Conservation (phyloP, 1,140 invertebrate genomes). For the Samia ricini region DNA sequence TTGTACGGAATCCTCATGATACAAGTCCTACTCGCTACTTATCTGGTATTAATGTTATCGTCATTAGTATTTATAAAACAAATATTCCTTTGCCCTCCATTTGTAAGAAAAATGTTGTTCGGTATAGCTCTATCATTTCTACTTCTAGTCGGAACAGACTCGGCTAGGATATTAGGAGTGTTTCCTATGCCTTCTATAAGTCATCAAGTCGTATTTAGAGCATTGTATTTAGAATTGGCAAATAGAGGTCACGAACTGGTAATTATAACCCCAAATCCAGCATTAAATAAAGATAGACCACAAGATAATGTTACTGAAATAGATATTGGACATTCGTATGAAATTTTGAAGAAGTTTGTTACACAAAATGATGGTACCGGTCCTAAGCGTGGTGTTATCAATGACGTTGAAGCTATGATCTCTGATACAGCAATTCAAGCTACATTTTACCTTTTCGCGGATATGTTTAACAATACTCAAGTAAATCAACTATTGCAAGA, state of each 20-base stretch:
- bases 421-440: background rate
- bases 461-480: slow-evolving; percentile 1
- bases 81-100: background rate
- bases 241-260: slow-evolving; percentile 7
- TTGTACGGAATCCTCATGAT: background rate
- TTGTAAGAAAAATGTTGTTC: background rate
- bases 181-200: slow-evolving; percentile 12
- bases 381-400: slow-evolving; percentile 2
- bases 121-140: background rate
- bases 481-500: background rate
- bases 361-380: background rate
- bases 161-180: slow-evolving; percentile 6
- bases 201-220: slow-evolving; percentile 6
- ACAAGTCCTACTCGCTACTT: no score
- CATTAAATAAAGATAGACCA: background rate
- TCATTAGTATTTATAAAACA: background rate
- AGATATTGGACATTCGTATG: background rate
- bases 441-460: background rate
- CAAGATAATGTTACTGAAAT: slow-evolving; percentile 1
- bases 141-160: background rate
- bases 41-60: background rate
- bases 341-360: background rate
- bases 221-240: background rate
- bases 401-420: slow-evolving; percentile 29
- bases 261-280: slow-evolving; percentile 4